Evolutionary conservation across 1,140 invertebrate species (phyloP), one percentile per base, ranked within the genome.

Genomic region (Campoletis sonorensis): DNA sequence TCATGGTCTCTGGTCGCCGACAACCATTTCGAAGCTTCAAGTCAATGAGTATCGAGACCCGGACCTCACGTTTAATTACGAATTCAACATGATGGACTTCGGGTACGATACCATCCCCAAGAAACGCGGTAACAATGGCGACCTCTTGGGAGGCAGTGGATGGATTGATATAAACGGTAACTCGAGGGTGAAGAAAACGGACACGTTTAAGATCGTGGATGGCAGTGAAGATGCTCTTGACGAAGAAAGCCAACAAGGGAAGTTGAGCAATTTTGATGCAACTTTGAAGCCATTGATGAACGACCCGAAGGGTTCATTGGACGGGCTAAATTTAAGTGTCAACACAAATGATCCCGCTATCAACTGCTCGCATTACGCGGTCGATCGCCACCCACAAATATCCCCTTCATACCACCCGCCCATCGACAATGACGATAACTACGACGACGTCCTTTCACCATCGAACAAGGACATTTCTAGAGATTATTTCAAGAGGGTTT

Each of bases 401-500:
- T 49, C n/a, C 71, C 26, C 79, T 79, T 15, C 27, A 27, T 64
- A 58, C 15, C n/a, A n/a, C n/a, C n/a, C n/a, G n/a, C 16, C 33
- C 61, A 49, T 45, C 61, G 16, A 71, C 61, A 61, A 67, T 21
- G 21, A 82, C n/a, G 51, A 13, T 0, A 61, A 67, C 26, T 26
- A 82, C 16, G 80, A 80, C 21, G 73, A 82, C 79, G 26, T 70
- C 16, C 71, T 71, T 13, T 76, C 80, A 8, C 64, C 33, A 13
- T 68, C 73, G 71, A 71, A 80, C n/a, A 54, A 33, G 67, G 58
- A 84, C 1, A 88, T 86, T 13, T 81, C 85, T 0, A 90, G 82
- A 51, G 90, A 92, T 84, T 91, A 92, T 70, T 91, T 91, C 75
- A 86, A 79, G n/a, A 82, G 90, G 18, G 91, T 92, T 75, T 91